Percentiles rank a stretch among this genome's conserved stretches.
Conservation (phyloP, 2,113 vertebrate genomes). For the Lampris megalopsis region DNA sequence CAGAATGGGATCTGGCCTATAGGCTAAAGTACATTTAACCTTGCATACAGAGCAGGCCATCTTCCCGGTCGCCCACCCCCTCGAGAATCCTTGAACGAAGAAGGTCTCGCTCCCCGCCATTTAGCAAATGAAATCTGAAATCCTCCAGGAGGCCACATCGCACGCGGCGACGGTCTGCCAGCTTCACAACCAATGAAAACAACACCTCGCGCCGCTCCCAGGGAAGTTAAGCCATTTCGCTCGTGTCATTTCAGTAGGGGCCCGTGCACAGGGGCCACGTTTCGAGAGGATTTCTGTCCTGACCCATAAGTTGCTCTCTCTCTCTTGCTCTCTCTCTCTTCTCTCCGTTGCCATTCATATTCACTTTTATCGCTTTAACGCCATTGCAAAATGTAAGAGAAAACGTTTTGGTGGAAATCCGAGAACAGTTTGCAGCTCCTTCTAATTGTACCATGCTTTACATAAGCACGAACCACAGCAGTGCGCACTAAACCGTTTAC, state of each 20-base stretch:
- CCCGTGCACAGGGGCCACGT: conserved; percentile 12
- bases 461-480: too few species aligned
- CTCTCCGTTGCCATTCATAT: background rate
- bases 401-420: background rate
- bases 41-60: conserved; percentile 61
- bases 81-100: conserved; percentile 72
- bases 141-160: conserved; percentile 48
- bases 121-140: conserved; percentile 50
- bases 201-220: conserved; percentile 67
- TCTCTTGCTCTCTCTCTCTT: conserved; percentile 24
- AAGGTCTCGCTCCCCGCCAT: conserved; percentile 56
- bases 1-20: conserved; percentile 56
- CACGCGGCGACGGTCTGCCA: conserved; percentile 52
- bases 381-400: background rate
- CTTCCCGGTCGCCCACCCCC: conserved; percentile 63
- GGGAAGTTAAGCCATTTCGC: conserved; percentile 41
- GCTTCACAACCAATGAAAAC: conserved; percentile 71
- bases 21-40: conserved; percentile 71
- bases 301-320: conserved; percentile 17
- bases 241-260: conserved; percentile 44
- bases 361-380: too few species aligned
- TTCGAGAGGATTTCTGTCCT: conserved; percentile 36
- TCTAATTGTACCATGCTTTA: too few species aligned
- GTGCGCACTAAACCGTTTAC: too few species aligned
- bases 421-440: background rate